Percentiles rank a stretch among this genome's conserved stretches.
Conservation (phyloP, 2,888 invertebrate species). For the Acronicta alni region DNA sequence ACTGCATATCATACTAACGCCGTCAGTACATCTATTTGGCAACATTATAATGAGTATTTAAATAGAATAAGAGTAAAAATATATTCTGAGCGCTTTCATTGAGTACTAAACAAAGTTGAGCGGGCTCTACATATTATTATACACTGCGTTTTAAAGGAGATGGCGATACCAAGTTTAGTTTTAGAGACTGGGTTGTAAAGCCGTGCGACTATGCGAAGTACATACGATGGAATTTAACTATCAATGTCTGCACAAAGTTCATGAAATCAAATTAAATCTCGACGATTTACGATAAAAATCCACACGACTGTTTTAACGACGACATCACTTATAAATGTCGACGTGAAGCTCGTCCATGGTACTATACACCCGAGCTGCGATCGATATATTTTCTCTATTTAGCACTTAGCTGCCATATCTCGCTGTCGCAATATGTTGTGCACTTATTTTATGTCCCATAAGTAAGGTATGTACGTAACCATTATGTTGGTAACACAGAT, state of each 20-base stretch:
- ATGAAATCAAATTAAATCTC: too few species aligned
- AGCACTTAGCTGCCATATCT: neutral
- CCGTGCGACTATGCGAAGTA: too few species aligned
- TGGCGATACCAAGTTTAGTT: constrained; percentile 2
- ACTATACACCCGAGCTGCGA: too few species aligned
- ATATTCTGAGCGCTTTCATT: constrained; percentile 52
- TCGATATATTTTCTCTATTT: neutral
- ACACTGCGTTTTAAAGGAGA: constrained; percentile 20
- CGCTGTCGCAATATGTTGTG: neutral
- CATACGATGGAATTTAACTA: too few species aligned
- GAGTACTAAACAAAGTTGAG: constrained; percentile 58
- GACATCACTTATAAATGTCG: too few species aligned
- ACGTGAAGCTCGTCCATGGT: too few species aligned
- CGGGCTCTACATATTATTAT: constrained; percentile 21
- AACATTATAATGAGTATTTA: constrained; percentile 65
- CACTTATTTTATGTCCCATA: too few species aligned
- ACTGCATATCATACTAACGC: constrained; percentile 51
- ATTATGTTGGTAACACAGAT: neutral
- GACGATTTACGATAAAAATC: too few species aligned
- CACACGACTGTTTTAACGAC: too few species aligned
- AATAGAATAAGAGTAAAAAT: constrained; percentile 49
- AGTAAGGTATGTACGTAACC: neutral
- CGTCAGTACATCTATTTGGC: constrained; percentile 68
- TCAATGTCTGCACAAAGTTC: too few species aligned
- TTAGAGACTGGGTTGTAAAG: too few species aligned